A percentile compares a stretch with the other conserved stretches of the same genome.
phyloP scores from a whole-genome alignment of 2,113 vertebrate genomes.

The Leptobrachium leishanense region DNA sequence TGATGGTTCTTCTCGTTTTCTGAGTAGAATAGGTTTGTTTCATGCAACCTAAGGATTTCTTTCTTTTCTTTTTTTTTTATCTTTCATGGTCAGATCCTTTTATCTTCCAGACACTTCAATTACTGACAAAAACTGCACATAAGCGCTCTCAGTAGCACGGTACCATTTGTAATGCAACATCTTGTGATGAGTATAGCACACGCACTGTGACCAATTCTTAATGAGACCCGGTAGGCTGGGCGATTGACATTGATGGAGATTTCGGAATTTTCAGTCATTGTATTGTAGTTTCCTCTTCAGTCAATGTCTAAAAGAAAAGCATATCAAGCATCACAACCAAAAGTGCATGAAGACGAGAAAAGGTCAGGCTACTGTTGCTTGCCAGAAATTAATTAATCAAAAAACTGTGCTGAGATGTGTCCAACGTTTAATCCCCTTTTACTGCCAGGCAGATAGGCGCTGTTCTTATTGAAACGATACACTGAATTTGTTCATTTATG shows the following conservation, averaged over 20 bases:
- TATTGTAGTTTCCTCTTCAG: constrained; percentile 46
- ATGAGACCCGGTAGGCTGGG: constrained; percentile 56
- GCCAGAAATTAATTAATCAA: constrained; percentile 47
- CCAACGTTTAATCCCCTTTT: constrained; percentile 16
- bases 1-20: neutral
- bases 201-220: constrained; percentile 52
- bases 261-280: constrained; percentile 52
- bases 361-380: constrained; percentile 49
- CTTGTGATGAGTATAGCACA: constrained; percentile 33
- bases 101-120: constrained; percentile 63
- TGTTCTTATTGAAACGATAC: constrained; percentile 30
- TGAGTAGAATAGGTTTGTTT: neutral
- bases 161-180: constrained; percentile 55
- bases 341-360: constrained; percentile 47
- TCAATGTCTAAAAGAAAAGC: constrained; percentile 46
- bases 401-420: constrained; percentile 10
- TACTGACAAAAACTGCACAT: constrained; percentile 55
- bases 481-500: constrained; percentile 36
- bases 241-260: constrained; percentile 45
- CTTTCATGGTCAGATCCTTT: constrained; percentile 63
- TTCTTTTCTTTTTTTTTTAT: constrained; percentile 61
- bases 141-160: constrained; percentile 52
- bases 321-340: constrained; percentile 49
- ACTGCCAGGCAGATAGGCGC: constrained; percentile 10
- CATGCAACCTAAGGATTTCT: neutral